Conservation (phyloP, 1,140 invertebrate species). For the Polypedilum pembai region DNA sequence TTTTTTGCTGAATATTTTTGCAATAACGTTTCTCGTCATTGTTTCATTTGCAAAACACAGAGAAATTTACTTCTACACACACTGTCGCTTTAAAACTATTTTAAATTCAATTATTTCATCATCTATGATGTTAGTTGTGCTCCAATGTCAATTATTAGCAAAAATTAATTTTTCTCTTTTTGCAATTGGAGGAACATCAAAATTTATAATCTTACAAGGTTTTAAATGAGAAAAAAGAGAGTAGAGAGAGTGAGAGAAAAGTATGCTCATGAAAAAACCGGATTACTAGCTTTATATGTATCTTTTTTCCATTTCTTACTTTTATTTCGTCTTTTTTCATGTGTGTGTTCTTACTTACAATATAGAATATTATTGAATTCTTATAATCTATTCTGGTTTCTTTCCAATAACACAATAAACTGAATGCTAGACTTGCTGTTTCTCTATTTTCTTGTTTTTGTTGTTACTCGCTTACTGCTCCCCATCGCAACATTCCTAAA, state of each 20-base stretch:
- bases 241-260: neutral
- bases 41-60: neutral
- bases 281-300: conserved; percentile 9
- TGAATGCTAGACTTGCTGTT: neutral
- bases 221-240: neutral
- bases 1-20: neutral
- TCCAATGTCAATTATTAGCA: conserved; percentile 1
- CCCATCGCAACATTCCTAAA: too few species aligned
- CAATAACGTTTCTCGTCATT: conserved; percentile 17
- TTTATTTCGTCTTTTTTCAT: neutral
- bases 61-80: too few species aligned
- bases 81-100: neutral
- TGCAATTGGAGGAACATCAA: neutral
- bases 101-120: too few species aligned
- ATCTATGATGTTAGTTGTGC: too few species aligned
- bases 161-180: neutral
- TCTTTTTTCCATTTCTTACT: conserved; percentile 2
- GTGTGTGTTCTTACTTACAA: conserved; percentile 4
- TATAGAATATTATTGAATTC: conserved; percentile 14
- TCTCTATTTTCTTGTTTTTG: neutral
- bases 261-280: conserved; percentile 7
- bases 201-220: conserved; percentile 13
- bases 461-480: neutral
- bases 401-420: conserved; percentile 5
- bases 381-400: conserved; percentile 7